A percentile compares a stretch with the other conserved stretches of the same genome.
phyloP scores from a whole-genome alignment of 2,113 vertebrate species.

The Callipepla squamata region DNA sequence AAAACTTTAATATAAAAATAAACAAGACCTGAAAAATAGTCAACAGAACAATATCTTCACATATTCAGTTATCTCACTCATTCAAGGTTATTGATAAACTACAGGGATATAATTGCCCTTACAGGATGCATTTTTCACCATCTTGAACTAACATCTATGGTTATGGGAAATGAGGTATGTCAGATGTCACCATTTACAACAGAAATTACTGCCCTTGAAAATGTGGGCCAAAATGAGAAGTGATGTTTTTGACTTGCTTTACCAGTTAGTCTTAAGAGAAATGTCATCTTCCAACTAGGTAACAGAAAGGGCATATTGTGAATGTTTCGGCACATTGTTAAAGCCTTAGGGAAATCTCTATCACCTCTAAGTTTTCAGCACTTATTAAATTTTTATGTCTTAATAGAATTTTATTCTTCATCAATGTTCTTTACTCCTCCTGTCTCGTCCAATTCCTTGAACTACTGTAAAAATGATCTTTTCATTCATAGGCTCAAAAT shows the following conservation, averaged over 20 bases:
- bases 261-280: neutral
- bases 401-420: neutral
- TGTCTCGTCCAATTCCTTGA: neutral
- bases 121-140: neutral
- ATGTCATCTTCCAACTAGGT: neutral
- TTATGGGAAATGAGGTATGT: neutral
- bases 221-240: neutral
- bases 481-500: neutral
- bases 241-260: neutral
- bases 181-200: neutral
- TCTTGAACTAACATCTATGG: neutral
- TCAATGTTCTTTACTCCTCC: neutral
- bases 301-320: neutral
- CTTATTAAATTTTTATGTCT: neutral
- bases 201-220: conserved; percentile 18
- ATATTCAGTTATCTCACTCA: neutral
- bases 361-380: neutral
- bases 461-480: neutral
- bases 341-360: neutral
- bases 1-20: neutral
- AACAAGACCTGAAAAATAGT: neutral
- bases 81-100: neutral
- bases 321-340: neutral
- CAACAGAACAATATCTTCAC: neutral
- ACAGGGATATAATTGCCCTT: neutral